Evolutionary conservation across 2,113 vertebrate species (phyloP).

Genomic region (Microcebus jonahi): DNA sequence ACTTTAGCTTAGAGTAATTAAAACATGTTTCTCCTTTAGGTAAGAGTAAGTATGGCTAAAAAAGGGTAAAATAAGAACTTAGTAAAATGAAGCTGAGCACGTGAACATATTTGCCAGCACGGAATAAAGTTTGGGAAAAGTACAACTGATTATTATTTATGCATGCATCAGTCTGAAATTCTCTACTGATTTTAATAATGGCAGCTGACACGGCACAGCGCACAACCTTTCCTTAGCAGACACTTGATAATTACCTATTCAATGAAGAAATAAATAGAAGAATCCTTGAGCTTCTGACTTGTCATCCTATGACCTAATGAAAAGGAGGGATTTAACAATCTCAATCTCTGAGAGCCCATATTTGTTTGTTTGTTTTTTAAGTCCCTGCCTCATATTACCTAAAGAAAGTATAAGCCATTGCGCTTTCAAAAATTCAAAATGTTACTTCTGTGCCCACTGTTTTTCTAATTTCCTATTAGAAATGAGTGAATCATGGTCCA

Average conservation of each 20-base stretch:
- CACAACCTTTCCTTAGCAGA: background rate
- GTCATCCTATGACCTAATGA: background rate
- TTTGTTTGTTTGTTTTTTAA: background rate
- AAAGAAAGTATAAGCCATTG: background rate
- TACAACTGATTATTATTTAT: background rate
- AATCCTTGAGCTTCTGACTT: background rate
- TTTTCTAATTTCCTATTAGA: background rate
- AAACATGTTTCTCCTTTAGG: background rate
- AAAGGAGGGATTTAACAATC: background rate
- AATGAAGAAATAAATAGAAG: constrained; percentile 7
- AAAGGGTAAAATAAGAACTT: background rate
- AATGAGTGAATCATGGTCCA: background rate
- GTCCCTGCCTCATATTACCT: background rate
- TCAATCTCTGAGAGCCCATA: background rate
- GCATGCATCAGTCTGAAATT: background rate
- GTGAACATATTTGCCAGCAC: background rate
- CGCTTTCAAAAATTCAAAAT: background rate
- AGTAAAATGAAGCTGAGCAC: background rate
- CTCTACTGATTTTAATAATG: background rate
- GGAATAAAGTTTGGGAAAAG: background rate
- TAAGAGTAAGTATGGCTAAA: constrained; percentile 1
- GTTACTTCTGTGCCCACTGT: background rate
- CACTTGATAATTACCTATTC: background rate
- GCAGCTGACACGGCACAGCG: background rate
- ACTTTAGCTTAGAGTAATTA: background rate